These are phyloP conservation scores for Chaetodon auriga DNA, from an alignment of 2,113 vertebrate genomes.

Conservation along the genomic window DNA sequence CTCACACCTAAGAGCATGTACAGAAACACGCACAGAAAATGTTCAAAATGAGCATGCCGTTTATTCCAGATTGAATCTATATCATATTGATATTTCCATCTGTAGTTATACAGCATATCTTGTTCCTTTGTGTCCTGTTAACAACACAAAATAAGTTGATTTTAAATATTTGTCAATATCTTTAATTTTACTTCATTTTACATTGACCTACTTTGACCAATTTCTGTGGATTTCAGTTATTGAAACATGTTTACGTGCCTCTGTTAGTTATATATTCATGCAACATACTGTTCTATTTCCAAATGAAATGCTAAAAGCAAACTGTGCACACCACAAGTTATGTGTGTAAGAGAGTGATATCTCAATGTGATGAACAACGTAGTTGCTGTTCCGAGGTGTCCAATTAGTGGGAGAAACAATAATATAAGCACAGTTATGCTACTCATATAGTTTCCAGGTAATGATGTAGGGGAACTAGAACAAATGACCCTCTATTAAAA, in stretches of 20 bases:
- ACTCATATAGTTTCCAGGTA: constrained; percentile 38
- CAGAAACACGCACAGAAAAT: not conserved
- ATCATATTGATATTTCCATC: not conserved
- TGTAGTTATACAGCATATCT: not conserved
- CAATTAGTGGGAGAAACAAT: constrained; percentile 49
- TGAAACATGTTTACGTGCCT: not conserved
- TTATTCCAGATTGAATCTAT: not conserved
- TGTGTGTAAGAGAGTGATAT: not conserved
- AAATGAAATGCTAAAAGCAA: constrained; percentile 15
- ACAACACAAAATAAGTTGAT: not conserved
- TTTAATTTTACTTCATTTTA: not conserved
- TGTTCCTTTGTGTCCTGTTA: not conserved
- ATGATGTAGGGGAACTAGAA: constrained; percentile 6
- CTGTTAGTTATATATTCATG: not conserved
- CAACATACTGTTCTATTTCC: not conserved
- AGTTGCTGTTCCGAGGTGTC: constrained; percentile 18
- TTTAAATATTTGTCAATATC: too few relatives aligned
- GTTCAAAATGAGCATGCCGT: not conserved
- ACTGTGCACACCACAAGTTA: not conserved
- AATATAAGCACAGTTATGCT: constrained; percentile 35
- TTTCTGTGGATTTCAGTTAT: not conserved
- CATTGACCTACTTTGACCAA: not conserved
- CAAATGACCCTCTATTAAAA: not conserved
- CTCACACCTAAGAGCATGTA: not conserved
- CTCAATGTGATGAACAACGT: constrained; percentile 18